Base-by-base conservation (phyloP, 2,797 vertebrate genomes). In the Pyrocephalus nanus region DNA sequence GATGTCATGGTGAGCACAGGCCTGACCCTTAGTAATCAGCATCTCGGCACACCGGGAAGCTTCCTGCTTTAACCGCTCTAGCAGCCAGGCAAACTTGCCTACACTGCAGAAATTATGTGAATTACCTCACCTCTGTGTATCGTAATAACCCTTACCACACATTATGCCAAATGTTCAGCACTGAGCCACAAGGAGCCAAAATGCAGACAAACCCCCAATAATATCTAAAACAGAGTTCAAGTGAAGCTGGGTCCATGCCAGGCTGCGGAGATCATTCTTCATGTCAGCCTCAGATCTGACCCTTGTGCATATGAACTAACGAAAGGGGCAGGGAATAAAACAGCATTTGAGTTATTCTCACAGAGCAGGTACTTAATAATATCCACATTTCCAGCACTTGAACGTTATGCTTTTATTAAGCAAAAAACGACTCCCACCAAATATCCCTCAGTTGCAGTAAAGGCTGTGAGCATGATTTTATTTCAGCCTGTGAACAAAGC, bases 51-150 rank as follows among this genome's bases (percentile, higher is more conserved):
- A 91, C 95, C 5, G 1, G 91, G 94, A 93, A 86, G 76, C 96
- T 97, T 97, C 96, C 95, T 97, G 96, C 94, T 94, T 70, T 57
- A 93, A 66, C 88, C 4, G 0, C 92, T 86, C 76, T 3, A 71
- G 89, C 95, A 92, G 94, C 93, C 86, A 80, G 64, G 92, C 87
- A 85, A 97, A 97, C 87, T 88, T 96, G 97, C 95, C 95, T 96
- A 96, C 90, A 23, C 90, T 91, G 94, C 96, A 97, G 95, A 96
- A 97, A 94, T 83, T 22, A 94, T 93, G 88, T 92, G 97, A 97
- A 96, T 97, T 97, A 97, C 97, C 95, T 97, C 97, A 97, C 97
- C 95, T 96, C 96, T 96, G 95, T 96, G 94, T 79, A 96, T 96
- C 80, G 4, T 96, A 97, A 96, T 82, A 97, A 94, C 91, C 90